Evolutionary conservation across 1,140 invertebrate species (phyloP).

Genomic region (Medauroidea extradentata): DNA sequence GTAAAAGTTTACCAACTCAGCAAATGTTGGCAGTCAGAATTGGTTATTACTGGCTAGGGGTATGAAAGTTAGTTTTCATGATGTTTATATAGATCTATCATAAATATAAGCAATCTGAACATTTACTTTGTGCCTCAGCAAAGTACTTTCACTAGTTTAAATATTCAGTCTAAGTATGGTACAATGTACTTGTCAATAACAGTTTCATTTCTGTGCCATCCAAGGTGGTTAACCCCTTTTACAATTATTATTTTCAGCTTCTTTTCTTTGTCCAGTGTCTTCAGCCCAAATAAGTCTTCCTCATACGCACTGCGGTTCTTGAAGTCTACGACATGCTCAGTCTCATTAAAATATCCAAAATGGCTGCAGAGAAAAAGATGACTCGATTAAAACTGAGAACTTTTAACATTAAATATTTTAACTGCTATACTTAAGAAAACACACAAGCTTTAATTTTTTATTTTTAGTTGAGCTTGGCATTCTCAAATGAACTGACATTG

Average conservation of each 20-base stretch:
- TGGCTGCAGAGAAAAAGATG: slow-evolving; percentile 60
- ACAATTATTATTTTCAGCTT: slow-evolving; percentile 63
- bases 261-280: slow-evolving; percentile 60
- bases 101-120: too few relatives aligned
- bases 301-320: slow-evolving; percentile 63
- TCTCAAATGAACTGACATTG: too few relatives aligned
- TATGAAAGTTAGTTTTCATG: too few relatives aligned
- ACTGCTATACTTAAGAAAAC: not conserved
- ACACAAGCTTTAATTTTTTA: too few relatives aligned
- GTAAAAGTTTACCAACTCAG: too few relatives aligned
- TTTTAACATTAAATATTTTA: not conserved
- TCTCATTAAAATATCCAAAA: slow-evolving; percentile 75
- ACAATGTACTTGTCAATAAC: slow-evolving; percentile 74
- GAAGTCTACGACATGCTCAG: slow-evolving; percentile 70
- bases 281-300: slow-evolving; percentile 72
- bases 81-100: too few relatives aligned
- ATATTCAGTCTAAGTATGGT: slow-evolving; percentile 66
- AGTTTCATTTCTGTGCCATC: slow-evolving; percentile 74
- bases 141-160: too few relatives aligned
- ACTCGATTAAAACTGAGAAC: slow-evolving; percentile 1
- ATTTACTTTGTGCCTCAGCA: too few relatives aligned
- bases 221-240: slow-evolving; percentile 68
- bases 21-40: too few relatives aligned
- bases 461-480: too few relatives aligned
- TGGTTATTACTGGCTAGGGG: too few relatives aligned